Evolutionary conservation across 92 coral and sea anemone species (phyloP).

Genomic region (Pocillopora meandrina): DNA sequence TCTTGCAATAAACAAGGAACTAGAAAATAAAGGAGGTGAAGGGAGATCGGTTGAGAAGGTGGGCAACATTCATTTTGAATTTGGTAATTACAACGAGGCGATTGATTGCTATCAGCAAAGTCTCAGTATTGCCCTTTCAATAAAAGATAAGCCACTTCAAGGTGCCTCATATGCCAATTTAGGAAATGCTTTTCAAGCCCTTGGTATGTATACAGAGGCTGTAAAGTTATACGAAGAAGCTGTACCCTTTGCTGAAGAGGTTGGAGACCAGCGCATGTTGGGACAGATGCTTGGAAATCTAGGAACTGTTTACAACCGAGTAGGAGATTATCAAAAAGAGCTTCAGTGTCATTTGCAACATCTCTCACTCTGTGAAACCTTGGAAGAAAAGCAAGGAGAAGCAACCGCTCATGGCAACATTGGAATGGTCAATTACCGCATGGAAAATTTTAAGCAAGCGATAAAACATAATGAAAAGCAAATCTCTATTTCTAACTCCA

Average conservation of each 20-base stretch:
- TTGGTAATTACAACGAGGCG: conserved; percentile 32
- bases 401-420: conserved; percentile 22
- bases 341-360: neutral
- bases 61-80: conserved; percentile 20
- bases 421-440: neutral
- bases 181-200: conserved; percentile 30
- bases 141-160: conserved; percentile 19
- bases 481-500: neutral
- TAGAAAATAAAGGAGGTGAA: conserved; percentile 22
- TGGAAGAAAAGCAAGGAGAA: conserved; percentile 32
- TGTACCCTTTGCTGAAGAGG: neutral
- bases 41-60: conserved; percentile 15
- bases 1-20: conserved; percentile 16
- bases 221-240: neutral
- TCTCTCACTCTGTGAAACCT: conserved; percentile 12
- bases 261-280: conserved; percentile 25
- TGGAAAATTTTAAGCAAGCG: neutral
- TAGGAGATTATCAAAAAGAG: conserved; percentile 32
- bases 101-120: conserved; percentile 21
- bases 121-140: conserved; percentile 7
- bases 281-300: conserved; percentile 18
- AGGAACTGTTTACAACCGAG: conserved; percentile 17
- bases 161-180: conserved; percentile 24
- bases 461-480: neutral
- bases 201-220: conserved; percentile 37